phyloP scores from a whole-genome alignment of 2,888 invertebrate species.

The Epistrophe grossulariae region DNA sequence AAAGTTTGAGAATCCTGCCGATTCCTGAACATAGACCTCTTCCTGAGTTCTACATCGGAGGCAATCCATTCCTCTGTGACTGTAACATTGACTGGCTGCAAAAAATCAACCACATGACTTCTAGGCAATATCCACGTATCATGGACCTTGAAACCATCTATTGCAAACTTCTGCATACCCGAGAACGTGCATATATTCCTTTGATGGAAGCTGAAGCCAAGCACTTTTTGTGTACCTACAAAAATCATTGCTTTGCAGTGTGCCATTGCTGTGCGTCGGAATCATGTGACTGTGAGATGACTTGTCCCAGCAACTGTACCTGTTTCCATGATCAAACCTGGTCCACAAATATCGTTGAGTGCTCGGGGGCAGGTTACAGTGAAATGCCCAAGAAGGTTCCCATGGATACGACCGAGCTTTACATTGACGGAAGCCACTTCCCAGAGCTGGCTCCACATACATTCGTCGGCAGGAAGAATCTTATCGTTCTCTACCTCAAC shows the following conservation, averaged over 20 bases:
- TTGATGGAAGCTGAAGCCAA: constrained; percentile 93
- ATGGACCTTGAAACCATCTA: constrained; percentile 95
- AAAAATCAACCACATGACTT: constrained; percentile 93
- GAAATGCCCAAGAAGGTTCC: constrained; percentile 94
- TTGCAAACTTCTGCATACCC: constrained; percentile 93
- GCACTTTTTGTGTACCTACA: constrained; percentile 96
- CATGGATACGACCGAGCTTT: constrained; percentile 97
- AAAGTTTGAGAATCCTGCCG: constrained; percentile 92
- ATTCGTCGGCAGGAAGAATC: constrained; percentile 95
- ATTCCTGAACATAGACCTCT: constrained; percentile 89
- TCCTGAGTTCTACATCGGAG: constrained; percentile 96
- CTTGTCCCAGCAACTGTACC: constrained; percentile 96
- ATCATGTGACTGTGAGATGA: constrained; percentile 98
- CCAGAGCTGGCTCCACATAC: constrained; percentile 94
- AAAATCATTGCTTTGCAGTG: constrained; percentile 95
- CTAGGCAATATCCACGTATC: constrained; percentile 94
- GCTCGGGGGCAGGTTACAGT: constrained; percentile 91
- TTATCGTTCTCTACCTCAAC: constrained; percentile 94
- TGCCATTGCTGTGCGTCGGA: constrained; percentile 99
- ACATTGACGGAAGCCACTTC: constrained; percentile 96
- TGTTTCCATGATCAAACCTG: constrained; percentile 98
- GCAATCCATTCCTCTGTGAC: constrained; percentile 97
- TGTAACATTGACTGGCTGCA: constrained; percentile 98
- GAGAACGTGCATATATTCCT: constrained; percentile 93
- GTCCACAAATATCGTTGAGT: constrained; percentile 96